A percentile compares a stretch with the other conserved stretches of the same genome.
These are phyloP conservation scores for Bos indicus DNA, from an alignment of 2,113 vertebrate genomes.

Conservation along the genomic window DNA sequence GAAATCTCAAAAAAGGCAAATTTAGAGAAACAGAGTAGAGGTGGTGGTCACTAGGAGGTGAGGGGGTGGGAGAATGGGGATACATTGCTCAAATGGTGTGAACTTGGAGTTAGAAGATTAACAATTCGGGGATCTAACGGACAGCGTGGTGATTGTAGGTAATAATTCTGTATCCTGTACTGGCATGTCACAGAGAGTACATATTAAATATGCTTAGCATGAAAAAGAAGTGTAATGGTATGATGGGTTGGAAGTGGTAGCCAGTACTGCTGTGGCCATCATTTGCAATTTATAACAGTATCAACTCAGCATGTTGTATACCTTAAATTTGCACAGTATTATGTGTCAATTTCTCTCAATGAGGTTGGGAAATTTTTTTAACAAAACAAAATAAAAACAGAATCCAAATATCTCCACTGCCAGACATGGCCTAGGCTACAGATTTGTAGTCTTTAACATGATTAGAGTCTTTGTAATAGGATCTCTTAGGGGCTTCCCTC, in stretches of 20 bases:
- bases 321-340: neutral
- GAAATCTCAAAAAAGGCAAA: neutral
- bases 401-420: neutral
- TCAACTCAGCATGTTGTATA: neutral
- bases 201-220: neutral
- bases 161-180: neutral
- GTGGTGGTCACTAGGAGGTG: neutral
- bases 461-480: neutral
- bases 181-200: neutral
- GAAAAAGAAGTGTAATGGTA: neutral
- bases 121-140: neutral
- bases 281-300: neutral
- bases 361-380: neutral
- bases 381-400: neutral
- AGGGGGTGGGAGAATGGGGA: neutral
- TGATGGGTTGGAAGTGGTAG: neutral
- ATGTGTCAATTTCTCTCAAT: neutral
- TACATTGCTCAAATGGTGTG: neutral
- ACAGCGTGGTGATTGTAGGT: neutral
- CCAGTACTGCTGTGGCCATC: neutral
- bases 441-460: neutral
- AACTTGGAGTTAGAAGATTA: neutral
- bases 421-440: neutral
- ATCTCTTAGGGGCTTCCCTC: neutral
- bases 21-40: neutral